Conservation (phyloP, 2,113 vertebrate genomes). For the Triplophysa tibetana region DNA sequence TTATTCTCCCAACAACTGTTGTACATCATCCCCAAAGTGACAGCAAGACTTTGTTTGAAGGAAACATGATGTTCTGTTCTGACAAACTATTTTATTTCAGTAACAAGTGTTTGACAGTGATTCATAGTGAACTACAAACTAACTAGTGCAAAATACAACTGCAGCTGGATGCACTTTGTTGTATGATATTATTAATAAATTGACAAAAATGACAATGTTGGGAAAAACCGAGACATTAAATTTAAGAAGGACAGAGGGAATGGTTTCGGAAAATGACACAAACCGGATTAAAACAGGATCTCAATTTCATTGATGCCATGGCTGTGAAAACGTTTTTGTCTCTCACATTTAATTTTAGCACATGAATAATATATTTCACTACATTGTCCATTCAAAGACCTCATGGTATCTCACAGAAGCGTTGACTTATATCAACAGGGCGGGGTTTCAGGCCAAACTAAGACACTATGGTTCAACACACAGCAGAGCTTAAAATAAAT, state of each 20-base stretch:
- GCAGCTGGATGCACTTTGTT: too few relatives aligned
- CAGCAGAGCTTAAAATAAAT: conserved; percentile 63
- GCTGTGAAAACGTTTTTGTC: too few relatives aligned
- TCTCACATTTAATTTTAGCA: too few relatives aligned
- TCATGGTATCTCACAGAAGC: background rate
- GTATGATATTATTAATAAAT: too few relatives aligned
- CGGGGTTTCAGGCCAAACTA: conserved; percentile 51
- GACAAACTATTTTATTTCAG: background rate
- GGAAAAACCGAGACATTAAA: too few relatives aligned
- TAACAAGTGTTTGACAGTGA: background rate
- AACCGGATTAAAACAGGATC: too few relatives aligned
- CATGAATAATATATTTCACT: too few relatives aligned
- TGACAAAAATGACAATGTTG: too few relatives aligned
- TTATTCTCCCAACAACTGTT: background rate
- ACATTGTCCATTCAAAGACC: background rate
- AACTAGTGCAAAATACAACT: too few relatives aligned
- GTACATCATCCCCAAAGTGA: background rate
- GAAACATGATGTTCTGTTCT: conserved; percentile 14
- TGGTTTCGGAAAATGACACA: too few relatives aligned
- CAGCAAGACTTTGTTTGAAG: background rate
- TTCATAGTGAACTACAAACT: background rate
- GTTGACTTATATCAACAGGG: background rate
- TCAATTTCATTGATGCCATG: background rate
- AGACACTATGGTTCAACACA: conserved; percentile 54
- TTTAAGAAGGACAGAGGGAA: too few relatives aligned